Conservation (phyloP, 2,888 invertebrate species). For the Thecocarcelia acutangulata region DNA sequence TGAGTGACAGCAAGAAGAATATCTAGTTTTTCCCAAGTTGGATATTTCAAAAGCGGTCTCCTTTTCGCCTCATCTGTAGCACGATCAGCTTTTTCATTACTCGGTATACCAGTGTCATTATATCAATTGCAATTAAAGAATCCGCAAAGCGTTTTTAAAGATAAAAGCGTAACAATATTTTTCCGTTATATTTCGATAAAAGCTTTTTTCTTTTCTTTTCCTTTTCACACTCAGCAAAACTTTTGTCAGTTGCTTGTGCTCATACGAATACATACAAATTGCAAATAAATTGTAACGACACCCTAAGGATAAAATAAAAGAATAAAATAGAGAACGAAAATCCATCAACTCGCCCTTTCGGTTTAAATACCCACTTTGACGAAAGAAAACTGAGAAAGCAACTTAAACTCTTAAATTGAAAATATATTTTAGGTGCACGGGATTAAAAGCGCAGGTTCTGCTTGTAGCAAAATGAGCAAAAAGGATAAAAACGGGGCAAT, state of each 20-base stretch:
- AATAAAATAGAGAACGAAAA: slow-evolving; percentile 14
- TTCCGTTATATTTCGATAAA: neutral
- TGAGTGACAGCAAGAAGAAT: no score
- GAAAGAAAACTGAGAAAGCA: slow-evolving; percentile 16
- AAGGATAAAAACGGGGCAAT: slow-evolving; percentile 6
- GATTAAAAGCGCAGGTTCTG: slow-evolving; percentile 60
- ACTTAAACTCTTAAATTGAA: slow-evolving; percentile 34
- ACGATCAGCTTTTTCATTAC: no score
- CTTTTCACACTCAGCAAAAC: neutral
- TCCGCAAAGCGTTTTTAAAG: no score
- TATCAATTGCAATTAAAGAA: no score
- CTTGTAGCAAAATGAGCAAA: slow-evolving; percentile 12
- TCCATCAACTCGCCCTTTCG: slow-evolving; percentile 59
- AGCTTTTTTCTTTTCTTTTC: neutral
- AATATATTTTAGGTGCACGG: slow-evolving; percentile 37
- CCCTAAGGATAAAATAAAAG: slow-evolving; percentile 52
- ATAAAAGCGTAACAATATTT: no score
- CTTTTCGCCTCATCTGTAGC: no score
- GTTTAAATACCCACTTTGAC: slow-evolving; percentile 48
- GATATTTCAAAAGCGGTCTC: no score
- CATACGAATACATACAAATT: neutral
- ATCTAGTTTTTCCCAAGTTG: no score
- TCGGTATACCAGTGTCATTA: no score
- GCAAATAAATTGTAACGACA: slow-evolving; percentile 43
- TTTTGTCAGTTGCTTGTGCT: neutral